phyloP scores from a whole-genome alignment of 2,113 vertebrate species.

The Myodes glareolus region DNA sequence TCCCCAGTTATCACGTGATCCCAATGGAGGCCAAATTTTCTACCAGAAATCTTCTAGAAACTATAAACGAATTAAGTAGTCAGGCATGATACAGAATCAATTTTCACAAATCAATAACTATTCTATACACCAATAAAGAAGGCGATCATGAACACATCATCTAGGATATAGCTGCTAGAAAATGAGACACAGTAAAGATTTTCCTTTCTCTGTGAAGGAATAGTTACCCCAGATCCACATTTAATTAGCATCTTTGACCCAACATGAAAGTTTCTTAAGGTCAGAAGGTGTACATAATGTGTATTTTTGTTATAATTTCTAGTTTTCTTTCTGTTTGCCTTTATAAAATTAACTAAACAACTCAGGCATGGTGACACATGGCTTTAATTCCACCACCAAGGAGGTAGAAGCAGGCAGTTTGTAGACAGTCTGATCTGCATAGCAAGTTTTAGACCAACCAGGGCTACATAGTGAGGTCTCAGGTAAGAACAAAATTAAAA shows the following conservation, averaged over 20 bases:
- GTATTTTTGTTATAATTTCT: not conserved
- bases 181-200: not conserved
- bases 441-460: not conserved
- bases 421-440: not conserved
- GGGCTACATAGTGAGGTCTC: not conserved
- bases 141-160: not conserved
- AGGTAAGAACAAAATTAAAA: not conserved
- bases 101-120: not conserved
- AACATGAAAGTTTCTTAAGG: not conserved
- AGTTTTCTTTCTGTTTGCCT: not conserved
- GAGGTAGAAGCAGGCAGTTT: not conserved
- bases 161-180: not conserved
- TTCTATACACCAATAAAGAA: not conserved
- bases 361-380: not conserved
- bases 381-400: not conserved
- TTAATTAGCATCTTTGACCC: not conserved
- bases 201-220: not conserved
- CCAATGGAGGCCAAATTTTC: not conserved
- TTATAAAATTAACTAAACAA: conserved; percentile 17
- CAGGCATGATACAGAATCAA: not conserved
- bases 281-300: not conserved
- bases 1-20: not conserved
- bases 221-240: not conserved
- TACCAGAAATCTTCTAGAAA: not conserved
- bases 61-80: not conserved